These are phyloP conservation scores for Plagodis pulveraria DNA, from an alignment of 2,888 invertebrate species.

Conservation along the genomic window DNA sequence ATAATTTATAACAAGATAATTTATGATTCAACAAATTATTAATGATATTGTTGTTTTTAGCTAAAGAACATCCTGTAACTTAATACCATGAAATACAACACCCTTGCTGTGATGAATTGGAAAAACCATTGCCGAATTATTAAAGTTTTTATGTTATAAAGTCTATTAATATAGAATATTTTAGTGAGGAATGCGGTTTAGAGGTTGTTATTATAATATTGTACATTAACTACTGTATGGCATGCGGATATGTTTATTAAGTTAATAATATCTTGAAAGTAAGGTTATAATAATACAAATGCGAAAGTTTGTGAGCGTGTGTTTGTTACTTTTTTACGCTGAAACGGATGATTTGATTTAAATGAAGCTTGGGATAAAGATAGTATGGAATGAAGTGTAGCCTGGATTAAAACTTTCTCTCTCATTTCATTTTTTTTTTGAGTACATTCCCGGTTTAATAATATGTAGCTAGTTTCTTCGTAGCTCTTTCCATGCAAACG, in stretches of 20 bases:
- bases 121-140: constrained; percentile 37
- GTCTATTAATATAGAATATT: constrained; percentile 35
- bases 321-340: no score
- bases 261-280: not conserved
- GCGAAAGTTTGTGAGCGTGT: no score
- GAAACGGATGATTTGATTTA: no score
- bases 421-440: no score
- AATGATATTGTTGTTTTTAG: constrained; percentile 16
- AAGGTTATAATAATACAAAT: not conserved
- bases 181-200: constrained; percentile 36
- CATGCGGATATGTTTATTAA: constrained; percentile 17
- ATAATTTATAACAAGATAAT: constrained; percentile 1
- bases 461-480: no score
- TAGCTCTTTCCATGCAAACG: no score
- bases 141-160: constrained; percentile 19
- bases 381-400: no score
- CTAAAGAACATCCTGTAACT: constrained; percentile 35
- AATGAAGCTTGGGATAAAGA: no score
- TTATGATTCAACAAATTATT: constrained; percentile 2
- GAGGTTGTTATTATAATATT: constrained; percentile 32
- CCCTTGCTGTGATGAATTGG: constrained; percentile 35
- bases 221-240: constrained; percentile 20
- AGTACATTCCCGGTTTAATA: no score
- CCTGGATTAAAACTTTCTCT: no score
- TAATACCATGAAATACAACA: constrained; percentile 38